Conservation (phyloP, 2,888 invertebrate species). For the Phymatocera aterrima region DNA sequence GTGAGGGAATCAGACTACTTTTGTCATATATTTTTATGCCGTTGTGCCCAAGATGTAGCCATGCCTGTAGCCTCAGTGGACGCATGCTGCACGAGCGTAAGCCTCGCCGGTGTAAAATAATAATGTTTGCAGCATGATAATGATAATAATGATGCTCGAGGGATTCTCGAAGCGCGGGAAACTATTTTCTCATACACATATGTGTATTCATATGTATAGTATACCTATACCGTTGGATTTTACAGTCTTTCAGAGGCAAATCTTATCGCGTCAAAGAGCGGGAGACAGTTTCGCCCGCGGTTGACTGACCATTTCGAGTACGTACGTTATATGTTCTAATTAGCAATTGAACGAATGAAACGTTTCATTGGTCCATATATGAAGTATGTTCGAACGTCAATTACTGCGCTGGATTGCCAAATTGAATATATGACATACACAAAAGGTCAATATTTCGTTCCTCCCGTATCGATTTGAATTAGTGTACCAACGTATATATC, state of each 20-base stretch:
- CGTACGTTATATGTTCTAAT: constrained; percentile 13
- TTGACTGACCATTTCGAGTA: constrained; percentile 9
- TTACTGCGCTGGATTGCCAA: neutral
- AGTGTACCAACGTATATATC: neutral
- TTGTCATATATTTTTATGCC: neutral
- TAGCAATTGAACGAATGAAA: neutral
- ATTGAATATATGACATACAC: neutral
- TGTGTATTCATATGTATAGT: too few relatives aligned
- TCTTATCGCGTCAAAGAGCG: neutral
- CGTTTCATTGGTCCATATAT: neutral
- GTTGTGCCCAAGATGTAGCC: neutral
- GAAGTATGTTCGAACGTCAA: neutral
- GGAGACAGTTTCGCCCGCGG: neutral
- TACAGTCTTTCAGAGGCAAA: neutral
- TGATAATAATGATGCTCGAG: neutral
- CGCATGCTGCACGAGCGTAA: neutral
- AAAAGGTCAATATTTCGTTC: neutral
- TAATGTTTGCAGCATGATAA: neutral
- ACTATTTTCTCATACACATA: neutral
- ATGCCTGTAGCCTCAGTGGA: neutral
- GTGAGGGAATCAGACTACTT: constrained; percentile 8
- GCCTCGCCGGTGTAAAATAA: neutral
- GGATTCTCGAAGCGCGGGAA: neutral
- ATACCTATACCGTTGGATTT: neutral
- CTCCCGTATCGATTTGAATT: neutral